Evolutionary conservation across 2,797 vertebrate species (phyloP).

Genomic region (Danio tinwini): DNA sequence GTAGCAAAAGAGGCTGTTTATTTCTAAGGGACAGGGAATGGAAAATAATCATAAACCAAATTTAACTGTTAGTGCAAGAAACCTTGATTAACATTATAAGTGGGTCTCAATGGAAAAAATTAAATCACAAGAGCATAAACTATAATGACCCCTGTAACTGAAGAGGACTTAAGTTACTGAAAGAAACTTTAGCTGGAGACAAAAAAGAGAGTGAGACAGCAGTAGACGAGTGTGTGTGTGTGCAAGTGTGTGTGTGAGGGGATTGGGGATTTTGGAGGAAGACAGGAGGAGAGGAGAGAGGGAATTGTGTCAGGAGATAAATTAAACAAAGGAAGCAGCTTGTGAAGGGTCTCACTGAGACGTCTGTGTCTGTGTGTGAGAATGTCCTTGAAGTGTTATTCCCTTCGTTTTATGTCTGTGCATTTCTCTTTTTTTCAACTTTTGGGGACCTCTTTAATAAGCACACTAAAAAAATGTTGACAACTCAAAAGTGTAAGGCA

Average conservation of each 20-base stretch:
- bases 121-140: neutral
- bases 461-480: neutral
- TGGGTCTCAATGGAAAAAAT: neutral
- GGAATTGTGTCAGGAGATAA: conserved; percentile 37
- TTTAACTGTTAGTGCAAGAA: neutral
- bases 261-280: conserved; percentile 4
- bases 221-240: conserved; percentile 39
- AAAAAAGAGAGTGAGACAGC: conserved; percentile 35
- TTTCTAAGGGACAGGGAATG: neutral
- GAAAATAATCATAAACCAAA: neutral
- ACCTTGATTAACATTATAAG: neutral
- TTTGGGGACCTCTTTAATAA: neutral
- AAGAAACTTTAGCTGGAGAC: conserved; percentile 43
- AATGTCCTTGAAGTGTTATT: neutral
- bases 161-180: neutral
- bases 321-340: conserved; percentile 50
- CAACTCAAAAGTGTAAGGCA: no score
- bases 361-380: conserved; percentile 8
- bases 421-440: no score
- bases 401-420: neutral
- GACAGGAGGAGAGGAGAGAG: conserved; percentile 31
- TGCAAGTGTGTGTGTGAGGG: neutral
- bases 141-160: neutral
- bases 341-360: conserved; percentile 33
- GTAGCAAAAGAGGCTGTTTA: neutral